phyloP scores from a whole-genome alignment of 2,797 vertebrate genomes.

The Nasua narica region DNA sequence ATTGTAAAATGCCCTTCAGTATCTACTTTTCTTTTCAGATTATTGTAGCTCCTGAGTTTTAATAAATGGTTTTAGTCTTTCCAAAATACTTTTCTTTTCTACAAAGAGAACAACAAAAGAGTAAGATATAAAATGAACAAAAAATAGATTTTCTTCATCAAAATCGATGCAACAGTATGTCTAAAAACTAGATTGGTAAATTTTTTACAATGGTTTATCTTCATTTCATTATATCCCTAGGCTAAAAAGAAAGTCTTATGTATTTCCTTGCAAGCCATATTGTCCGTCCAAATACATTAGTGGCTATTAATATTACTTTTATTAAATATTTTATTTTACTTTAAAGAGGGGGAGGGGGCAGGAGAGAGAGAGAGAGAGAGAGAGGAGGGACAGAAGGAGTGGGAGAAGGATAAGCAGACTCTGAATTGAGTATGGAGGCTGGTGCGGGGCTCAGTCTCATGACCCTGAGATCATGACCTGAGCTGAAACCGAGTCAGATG shows the following conservation, averaged over 20 bases:
- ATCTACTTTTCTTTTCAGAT: constrained; percentile 52
- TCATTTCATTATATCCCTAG: constrained; percentile 12
- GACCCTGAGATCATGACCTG: background rate
- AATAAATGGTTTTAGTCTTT: constrained; percentile 53
- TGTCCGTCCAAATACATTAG: background rate
- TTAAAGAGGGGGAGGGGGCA: background rate
- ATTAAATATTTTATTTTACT: background rate
- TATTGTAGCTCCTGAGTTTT: constrained; percentile 62
- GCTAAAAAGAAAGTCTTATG: background rate
- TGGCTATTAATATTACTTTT: background rate
- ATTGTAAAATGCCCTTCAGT: constrained; percentile 57
- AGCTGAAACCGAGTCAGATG: background rate
- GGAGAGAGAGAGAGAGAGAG: too few relatives aligned
- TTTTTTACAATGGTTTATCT: constrained; percentile 10
- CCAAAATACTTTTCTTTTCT: constrained; percentile 60
- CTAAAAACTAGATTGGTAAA: constrained; percentile 43
- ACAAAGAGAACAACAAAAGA: constrained; percentile 45
- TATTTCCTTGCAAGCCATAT: background rate
- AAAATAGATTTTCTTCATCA: constrained; percentile 35
- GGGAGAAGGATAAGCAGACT: background rate
- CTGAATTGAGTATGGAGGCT: background rate
- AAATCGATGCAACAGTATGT: background rate
- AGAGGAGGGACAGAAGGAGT: too few relatives aligned
- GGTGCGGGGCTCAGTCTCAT: background rate
- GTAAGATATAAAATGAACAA: constrained; percentile 27